Conservation (phyloP, 2,888 invertebrate species). For the Hemistola chrysoprasaria region DNA sequence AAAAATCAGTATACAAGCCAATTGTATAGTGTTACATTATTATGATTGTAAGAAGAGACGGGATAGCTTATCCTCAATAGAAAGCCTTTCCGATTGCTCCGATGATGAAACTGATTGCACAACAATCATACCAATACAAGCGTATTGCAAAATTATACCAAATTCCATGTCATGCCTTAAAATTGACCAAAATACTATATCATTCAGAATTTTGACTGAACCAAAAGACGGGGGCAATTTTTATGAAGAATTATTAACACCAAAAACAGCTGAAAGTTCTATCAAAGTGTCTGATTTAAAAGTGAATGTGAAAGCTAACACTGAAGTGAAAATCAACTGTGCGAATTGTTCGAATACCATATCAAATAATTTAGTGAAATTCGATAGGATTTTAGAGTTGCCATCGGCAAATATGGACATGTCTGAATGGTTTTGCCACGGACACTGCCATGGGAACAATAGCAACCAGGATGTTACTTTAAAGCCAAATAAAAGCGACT, state of each 20-base stretch:
- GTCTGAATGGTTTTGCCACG: slow-evolving; percentile 86
- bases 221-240: slow-evolving; percentile 71
- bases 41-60: slow-evolving; percentile 51
- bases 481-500: slow-evolving; percentile 76
- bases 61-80: slow-evolving; percentile 73
- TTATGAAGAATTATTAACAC: slow-evolving; percentile 63
- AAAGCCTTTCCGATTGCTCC: slow-evolving; percentile 71
- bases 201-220: slow-evolving; percentile 73
- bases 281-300: slow-evolving; percentile 44
- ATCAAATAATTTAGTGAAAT: slow-evolving; percentile 68
- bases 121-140: slow-evolving; percentile 58
- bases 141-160: slow-evolving; percentile 72
- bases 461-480: slow-evolving; percentile 43
- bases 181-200: slow-evolving; percentile 69
- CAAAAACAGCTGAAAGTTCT: slow-evolving; percentile 19
- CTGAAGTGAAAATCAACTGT: slow-evolving; percentile 58
- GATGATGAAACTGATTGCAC: slow-evolving; percentile 64
- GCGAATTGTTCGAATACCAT: slow-evolving; percentile 71
- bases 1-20: slow-evolving; percentile 71
- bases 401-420: slow-evolving; percentile 83
- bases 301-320: slow-evolving; percentile 52
- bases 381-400: slow-evolving; percentile 83
- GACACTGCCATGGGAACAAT: slow-evolving; percentile 53
- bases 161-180: slow-evolving; percentile 78
- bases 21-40: slow-evolving; percentile 69